phyloP scores from a whole-genome alignment of 2,113 vertebrate species.

The Lasiurus cinereus region DNA sequence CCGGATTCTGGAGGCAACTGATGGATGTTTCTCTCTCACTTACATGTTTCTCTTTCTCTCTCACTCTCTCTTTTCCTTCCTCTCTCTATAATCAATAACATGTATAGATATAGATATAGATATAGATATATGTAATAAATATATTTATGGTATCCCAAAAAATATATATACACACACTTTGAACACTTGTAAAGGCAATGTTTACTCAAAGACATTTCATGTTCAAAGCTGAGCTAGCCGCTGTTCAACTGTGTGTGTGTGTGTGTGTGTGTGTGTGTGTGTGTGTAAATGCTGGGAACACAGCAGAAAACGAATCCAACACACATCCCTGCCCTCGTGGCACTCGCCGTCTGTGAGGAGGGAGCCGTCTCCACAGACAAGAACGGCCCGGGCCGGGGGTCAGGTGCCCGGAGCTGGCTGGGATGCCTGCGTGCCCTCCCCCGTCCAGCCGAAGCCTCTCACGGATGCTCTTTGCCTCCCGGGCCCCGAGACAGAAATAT shows the following conservation, averaged over 20 bases:
- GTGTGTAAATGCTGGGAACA: neutral
- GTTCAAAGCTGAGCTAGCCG: too few relatives aligned
- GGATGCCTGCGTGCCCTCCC: neutral
- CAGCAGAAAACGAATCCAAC: neutral
- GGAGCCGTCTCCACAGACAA: neutral
- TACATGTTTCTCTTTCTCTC: neutral
- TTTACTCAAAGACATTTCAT: too few relatives aligned
- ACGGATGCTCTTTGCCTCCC: neutral
- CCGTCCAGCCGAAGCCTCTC: neutral
- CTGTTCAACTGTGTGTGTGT: too few relatives aligned
- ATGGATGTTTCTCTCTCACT: neutral
- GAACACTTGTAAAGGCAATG: too few relatives aligned
- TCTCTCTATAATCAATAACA: neutral
- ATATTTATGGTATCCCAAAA: too few relatives aligned
- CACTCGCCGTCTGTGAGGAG: accelerated
- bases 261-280: too few relatives aligned
- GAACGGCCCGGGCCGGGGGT: neutral
- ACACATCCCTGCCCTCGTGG: neutral
- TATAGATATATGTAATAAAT: too few relatives aligned
- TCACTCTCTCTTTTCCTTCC: too few relatives aligned
- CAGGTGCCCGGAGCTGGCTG: neutral
- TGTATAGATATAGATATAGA: too few relatives aligned
- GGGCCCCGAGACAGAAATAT: constrained; percentile 47
- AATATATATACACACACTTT: too few relatives aligned
- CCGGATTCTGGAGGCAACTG: neutral